phyloP scores from a whole-genome alignment of 2,888 invertebrate genomes.

The Osedax fenrisi region DNA sequence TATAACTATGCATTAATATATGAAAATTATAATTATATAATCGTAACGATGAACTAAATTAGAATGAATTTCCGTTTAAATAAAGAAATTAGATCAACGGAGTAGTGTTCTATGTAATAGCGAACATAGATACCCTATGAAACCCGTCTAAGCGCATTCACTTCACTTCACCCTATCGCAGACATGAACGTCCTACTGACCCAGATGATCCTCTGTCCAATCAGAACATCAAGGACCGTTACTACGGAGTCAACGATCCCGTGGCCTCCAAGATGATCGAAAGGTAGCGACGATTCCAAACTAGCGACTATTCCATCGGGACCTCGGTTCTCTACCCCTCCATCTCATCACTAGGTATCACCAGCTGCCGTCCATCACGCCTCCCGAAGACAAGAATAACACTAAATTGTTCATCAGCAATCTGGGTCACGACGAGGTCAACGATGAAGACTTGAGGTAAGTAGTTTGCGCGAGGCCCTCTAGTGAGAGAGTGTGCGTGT shows the following conservation, averaged over 20 bases:
- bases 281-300: conserved; percentile 51
- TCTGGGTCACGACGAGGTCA: conserved; percentile 69
- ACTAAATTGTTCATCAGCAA: conserved; percentile 96
- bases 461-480: too few species aligned
- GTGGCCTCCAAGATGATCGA: conserved; percentile 85
- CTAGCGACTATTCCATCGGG: too few species aligned
- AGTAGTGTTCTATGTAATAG: too few species aligned
- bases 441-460: conserved; percentile 71
- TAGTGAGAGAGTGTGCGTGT: too few species aligned
- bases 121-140: too few species aligned
- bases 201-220: conserved; percentile 89
- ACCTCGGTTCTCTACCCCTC: background rate
- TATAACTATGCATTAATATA: too few species aligned
- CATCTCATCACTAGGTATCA: conserved; percentile 55
- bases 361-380: conserved; percentile 82
- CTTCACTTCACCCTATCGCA: too few species aligned
- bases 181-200: conserved; percentile 89
- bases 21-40: too few species aligned
- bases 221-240: conserved; percentile 73
- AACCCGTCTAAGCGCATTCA: too few species aligned
- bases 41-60: too few species aligned
- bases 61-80: too few species aligned
- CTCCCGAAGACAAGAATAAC: conserved; percentile 86
- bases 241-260: conserved; percentile 87
- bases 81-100: too few species aligned